Base-by-base conservation (phyloP, 2,797 vertebrate genomes). In the Gila robusta region DNA sequence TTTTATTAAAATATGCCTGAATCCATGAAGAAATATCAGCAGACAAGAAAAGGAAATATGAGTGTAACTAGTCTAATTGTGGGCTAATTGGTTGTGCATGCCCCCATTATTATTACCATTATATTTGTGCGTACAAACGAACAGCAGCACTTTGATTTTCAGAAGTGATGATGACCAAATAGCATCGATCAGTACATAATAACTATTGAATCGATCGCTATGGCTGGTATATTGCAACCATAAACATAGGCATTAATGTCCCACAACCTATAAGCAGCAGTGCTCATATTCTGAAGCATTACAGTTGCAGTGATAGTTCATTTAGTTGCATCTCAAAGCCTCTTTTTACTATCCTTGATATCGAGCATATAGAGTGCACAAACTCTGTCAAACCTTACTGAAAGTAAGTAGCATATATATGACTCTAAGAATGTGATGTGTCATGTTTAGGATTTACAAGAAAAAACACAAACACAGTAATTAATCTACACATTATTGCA, bases 401-500 rank as follows among this genome's bases (percentile, higher is more conserved):
- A 89, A 81, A 77, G 41, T 79, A 89, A 5, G 70, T 81, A 84
- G 52, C 16, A 54, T 79, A 81, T 78, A 52, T 70, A 72, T 47
- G 39, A 74, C 79, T 80, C 16, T 81, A 73, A 64, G 90, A 71
- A 81, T 88, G 85, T 87, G 86, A 89, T 87, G 69, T 90, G 87
- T 84, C 79, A 86, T 88, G 83, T 72, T 79, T 54, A 88, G 44
- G 37, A 91, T 88, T 91, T 59, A 64, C 77, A 81, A 81, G 74
- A 87, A 81, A 86, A 87, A 86, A 89, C 91, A 92, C 87, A 47
- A 83, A 88, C 54, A 85, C 39, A 89, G 86, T 92, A 91, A 91
- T 93, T 88, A 87, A 90, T 88, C 84, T 91, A 76, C 85, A 90
- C 88, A 88, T 95, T 95, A 95, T 95, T 95, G 94, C 94, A 92